A percentile compares a stretch with the other conserved stretches of the same genome.
phyloP scores from a whole-genome alignment of 37 sponge, comb jelly and placozoan genomes.

The Ianthella basta region DNA sequence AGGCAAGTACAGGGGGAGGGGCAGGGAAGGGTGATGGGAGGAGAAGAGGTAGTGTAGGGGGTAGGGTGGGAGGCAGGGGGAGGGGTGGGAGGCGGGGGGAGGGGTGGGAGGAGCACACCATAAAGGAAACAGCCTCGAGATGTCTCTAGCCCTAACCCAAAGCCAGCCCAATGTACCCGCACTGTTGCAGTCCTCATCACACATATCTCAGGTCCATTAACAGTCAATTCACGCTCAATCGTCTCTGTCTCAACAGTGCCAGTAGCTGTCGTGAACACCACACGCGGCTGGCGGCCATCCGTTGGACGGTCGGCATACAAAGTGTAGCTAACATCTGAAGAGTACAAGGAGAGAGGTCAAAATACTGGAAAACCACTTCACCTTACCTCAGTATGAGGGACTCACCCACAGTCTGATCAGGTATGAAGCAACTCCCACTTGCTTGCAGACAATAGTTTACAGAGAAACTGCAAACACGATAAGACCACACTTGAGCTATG shows the following conservation, averaged over 20 bases:
- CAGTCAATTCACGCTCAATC: background rate
- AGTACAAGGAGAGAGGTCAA: background rate
- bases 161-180: too few relatives aligned
- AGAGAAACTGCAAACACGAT: too few relatives aligned
- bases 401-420: background rate
- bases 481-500: too few relatives aligned
- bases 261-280: background rate
- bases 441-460: background rate
- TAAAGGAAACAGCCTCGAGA: too few relatives aligned
- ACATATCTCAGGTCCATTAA: background rate
- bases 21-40: too few relatives aligned
- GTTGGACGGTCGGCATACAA: background rate
- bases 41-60: too few relatives aligned
- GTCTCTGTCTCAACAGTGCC: background rate
- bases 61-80: too few relatives aligned
- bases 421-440: background rate
- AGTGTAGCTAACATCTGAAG: background rate
- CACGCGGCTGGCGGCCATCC: background rate
- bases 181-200: background rate
- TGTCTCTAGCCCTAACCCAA: too few relatives aligned
- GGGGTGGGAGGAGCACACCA: too few relatives aligned
- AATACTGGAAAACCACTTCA: background rate
- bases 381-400: background rate
- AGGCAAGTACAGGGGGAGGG: too few relatives aligned
- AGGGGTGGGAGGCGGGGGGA: too few relatives aligned